phyloP scores from a whole-genome alignment of 2,797 vertebrate species.

The Pempheris klunzingeri region DNA sequence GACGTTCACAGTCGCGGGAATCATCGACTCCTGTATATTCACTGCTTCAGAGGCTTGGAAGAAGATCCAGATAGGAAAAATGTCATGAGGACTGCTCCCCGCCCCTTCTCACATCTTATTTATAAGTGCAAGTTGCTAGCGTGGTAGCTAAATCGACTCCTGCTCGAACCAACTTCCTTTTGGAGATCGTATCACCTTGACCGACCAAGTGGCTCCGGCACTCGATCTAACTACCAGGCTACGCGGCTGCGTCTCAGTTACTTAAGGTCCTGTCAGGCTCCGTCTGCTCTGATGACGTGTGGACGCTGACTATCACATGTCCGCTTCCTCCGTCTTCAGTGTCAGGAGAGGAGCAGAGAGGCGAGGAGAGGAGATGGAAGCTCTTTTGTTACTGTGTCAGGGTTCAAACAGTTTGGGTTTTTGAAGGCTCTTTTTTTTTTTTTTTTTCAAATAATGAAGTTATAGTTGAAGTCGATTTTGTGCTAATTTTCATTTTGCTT shows the following conservation, averaged over 20 bases:
- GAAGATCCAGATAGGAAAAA: conserved; percentile 99
- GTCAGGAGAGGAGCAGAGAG: conserved; percentile 35
- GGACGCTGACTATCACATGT: conserved; percentile 59
- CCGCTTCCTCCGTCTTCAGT: conserved; percentile 53
- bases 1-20: conserved; percentile 98
- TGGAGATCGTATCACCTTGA: conserved; percentile 44
- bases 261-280: conserved; percentile 57
- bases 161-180: conserved; percentile 43
- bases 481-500: conserved; percentile 12
- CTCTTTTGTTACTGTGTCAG: conserved; percentile 64
- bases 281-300: conserved; percentile 47
- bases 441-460: conserved; percentile 51
- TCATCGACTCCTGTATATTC: conserved; percentile 99
- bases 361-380: conserved; percentile 31
- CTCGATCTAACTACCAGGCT: conserved; percentile 73
- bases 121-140: conserved; percentile 70
- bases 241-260: conserved; percentile 55
- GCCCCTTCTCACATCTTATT: conserved; percentile 61
- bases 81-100: conserved; percentile 84
- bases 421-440: conserved; percentile 32
- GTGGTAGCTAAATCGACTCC: conserved; percentile 72
- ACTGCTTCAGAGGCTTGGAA: conserved; percentile 99
- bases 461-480: background rate
- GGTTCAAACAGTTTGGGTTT: conserved; percentile 21
- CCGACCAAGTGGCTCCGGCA: conserved; percentile 51